phyloP scores from a whole-genome alignment of 2,888 invertebrate genomes.

The Rhamnusium bicolor region DNA sequence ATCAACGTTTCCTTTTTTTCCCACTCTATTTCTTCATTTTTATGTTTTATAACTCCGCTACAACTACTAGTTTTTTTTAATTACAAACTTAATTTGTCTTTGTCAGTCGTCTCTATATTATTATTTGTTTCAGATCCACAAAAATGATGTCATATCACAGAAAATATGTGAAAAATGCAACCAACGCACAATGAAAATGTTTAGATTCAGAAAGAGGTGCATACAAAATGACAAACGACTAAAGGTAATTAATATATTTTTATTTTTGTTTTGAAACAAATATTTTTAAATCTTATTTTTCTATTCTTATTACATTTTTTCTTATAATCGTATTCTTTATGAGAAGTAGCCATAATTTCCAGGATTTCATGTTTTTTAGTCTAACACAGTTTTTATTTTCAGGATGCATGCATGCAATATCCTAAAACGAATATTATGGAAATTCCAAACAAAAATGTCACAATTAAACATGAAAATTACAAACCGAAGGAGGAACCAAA shows the following conservation, averaged over 20 bases:
- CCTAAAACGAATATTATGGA: slow-evolving; percentile 21
- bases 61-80: no score
- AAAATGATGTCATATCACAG: slow-evolving; percentile 23
- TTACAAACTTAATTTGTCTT: no score
- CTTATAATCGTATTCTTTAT: no score
- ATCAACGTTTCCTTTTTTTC: no score
- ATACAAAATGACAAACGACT: not conserved
- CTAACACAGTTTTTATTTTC: slow-evolving; percentile 16
- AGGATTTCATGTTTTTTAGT: no score
- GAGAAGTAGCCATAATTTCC: no score
- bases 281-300: not conserved
- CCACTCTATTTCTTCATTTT: no score
- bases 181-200: not conserved
- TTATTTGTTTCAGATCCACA: slow-evolving; percentile 32
- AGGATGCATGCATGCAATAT: slow-evolving; percentile 37
- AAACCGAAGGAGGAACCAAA: not conserved
- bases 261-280: not conserved
- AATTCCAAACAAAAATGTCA: slow-evolving; percentile 33
- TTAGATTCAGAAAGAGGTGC: not conserved
- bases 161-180: slow-evolving; percentile 22
- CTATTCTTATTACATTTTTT: not conserved
- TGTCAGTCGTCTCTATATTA: no score
- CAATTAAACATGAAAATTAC: slow-evolving; percentile 27
- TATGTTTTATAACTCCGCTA: no score
- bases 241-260: not conserved